Base-by-base conservation (phyloP, 2,888 invertebrate species). In the Zelleria hepariella region DNA sequence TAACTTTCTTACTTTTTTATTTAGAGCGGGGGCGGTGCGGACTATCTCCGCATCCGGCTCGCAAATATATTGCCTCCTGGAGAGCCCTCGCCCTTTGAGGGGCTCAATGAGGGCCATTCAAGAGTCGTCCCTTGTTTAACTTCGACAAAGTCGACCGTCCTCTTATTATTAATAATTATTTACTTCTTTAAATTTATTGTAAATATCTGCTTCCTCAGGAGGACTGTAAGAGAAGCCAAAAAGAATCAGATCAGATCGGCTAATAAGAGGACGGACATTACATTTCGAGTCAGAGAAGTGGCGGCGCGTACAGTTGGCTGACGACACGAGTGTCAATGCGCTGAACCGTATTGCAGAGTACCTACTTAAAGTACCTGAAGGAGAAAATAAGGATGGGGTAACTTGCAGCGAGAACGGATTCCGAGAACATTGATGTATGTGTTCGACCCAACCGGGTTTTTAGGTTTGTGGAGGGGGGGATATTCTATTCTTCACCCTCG, bases 11-110 rank as follows among this genome's bases (percentile, higher is more conserved):
- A 49, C 63, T 67, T 63, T 64, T 63, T 64, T 56, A 64, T 61
- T 60, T 1, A 4, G 32, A 15, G 15, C 32, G 32, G 32, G 32
- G 10, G 32, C 32, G 15, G 32, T 1, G 32, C 15, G 32, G 32
- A 42, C 32, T 15, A 42, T 42, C 32, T 49, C 20, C 27, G 61
- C 59, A 57, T 64, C 65, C 54, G 60, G 58, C 58, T 63, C 59
- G 61, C 58, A 67, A 68, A 70, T 67, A 70, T 68, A 68, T 70
- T 67, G 65, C 65, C 63, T 59, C 68, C 0, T 15, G 1, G 32
- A 42, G 32, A 42, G 32, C 32, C 32, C 32, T 71, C 60, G 23
- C 18, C 49, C 49, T 49, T 49, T 49, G 49, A 49, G 20, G 5
- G 49, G 7, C 49, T 10, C 49, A n/a, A n/a, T n/a, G n/a, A n/a